Conservation (phyloP, 2,113 vertebrate genomes). For the Festucalex cinctus region DNA sequence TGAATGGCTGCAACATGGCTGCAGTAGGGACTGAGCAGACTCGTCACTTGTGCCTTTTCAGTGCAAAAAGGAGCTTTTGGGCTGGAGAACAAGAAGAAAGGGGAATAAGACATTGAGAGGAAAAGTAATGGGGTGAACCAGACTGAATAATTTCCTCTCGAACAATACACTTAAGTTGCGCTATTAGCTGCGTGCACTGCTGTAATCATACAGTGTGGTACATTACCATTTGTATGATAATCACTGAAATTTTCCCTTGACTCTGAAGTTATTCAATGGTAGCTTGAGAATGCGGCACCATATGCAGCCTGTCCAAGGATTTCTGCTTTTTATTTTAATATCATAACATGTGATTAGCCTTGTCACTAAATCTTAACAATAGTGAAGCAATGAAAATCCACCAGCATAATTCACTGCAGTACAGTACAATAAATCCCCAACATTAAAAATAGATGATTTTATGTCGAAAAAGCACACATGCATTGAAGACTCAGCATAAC, state of each 20-base stretch:
- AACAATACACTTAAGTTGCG: neutral
- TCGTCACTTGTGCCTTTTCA: neutral
- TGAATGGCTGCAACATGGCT: neutral
- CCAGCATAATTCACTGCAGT: neutral
- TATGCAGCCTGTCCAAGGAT: slow-evolving; percentile 24
- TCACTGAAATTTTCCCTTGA: slow-evolving; percentile 40
- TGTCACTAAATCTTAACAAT: neutral
- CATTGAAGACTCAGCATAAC: too few species aligned
- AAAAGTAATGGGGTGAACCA: slow-evolving; percentile 4
- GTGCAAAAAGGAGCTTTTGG: neutral
- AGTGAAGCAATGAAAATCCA: neutral
- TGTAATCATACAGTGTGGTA: slow-evolving; percentile 16
- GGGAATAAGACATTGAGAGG: neutral
- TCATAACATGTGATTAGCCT: slow-evolving; percentile 24
- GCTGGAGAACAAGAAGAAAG: neutral
- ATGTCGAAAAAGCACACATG: too few species aligned
- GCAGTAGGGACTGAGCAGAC: neutral
- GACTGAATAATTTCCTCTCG: slow-evolving; percentile 7
- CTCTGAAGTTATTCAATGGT: slow-evolving; percentile 36
- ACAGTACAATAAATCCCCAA: neutral
- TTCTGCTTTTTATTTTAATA: slow-evolving; percentile 7
- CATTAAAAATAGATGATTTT: neutral
- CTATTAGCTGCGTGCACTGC: neutral
- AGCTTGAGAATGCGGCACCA: slow-evolving; percentile 21
- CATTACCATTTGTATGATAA: slow-evolving; percentile 50